A percentile compares a stretch with the other conserved stretches of the same genome.
These are phyloP conservation scores for Heliconius ismenius DNA, from an alignment of 2,888 invertebrate species.

Conservation along the genomic window DNA sequence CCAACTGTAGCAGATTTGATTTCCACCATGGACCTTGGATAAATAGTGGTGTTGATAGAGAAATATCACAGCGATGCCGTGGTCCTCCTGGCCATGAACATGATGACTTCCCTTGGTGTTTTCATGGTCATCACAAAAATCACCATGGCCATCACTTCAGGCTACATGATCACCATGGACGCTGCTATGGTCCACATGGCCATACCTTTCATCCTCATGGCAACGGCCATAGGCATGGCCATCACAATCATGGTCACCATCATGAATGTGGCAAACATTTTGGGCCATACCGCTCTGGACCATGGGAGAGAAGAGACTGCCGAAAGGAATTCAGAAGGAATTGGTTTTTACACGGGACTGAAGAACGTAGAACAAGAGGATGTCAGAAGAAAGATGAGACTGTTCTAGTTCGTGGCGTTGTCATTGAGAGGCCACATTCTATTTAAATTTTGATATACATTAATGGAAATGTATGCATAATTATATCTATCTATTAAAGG, in stretches of 20 bases:
- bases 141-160: slow-evolving; percentile 21
- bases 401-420: slow-evolving; percentile 32
- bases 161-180: slow-evolving; percentile 25
- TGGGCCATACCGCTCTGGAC: slow-evolving; percentile 12
- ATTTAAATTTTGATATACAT: slow-evolving; percentile 17
- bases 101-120: not conserved
- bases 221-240: not conserved
- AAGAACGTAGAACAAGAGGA: slow-evolving; percentile 11
- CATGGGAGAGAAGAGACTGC: slow-evolving; percentile 22
- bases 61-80: slow-evolving; percentile 8
- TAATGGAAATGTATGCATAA: not conserved
- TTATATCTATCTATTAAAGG: not conserved
- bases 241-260: not conserved
- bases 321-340: slow-evolving; percentile 15
- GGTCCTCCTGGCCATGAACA: slow-evolving; percentile 17
- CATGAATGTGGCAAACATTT: not conserved
- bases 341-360: slow-evolving; percentile 9
- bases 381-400: slow-evolving; percentile 26
- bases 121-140: slow-evolving; percentile 26
- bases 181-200: slow-evolving; percentile 30
- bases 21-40: slow-evolving; percentile 14
- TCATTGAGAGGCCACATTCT: slow-evolving; percentile 33
- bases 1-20: slow-evolving; percentile 7
- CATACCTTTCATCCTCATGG: not conserved
- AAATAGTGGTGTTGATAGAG: not conserved